Evolutionary conservation across 2,113 vertebrate species (phyloP).

Genomic region (Petroica traversi): DNA sequence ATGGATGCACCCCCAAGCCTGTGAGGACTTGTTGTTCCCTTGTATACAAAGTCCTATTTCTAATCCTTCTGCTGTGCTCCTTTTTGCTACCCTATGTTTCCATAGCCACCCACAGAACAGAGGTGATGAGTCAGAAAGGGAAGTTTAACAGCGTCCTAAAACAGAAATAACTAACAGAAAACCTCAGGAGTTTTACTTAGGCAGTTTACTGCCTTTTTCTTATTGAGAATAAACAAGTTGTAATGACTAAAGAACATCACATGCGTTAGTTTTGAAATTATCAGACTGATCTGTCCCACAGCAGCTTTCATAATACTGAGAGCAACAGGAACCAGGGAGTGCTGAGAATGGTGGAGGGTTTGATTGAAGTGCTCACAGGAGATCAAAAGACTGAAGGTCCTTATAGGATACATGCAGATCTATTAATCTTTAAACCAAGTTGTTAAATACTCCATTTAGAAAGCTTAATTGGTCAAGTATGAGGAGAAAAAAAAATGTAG

Average conservation of each 20-base stretch:
- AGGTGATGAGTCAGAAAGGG: constrained; percentile 40
- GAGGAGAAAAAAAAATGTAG: neutral
- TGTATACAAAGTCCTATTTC: neutral
- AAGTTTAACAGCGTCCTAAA: constrained; percentile 4
- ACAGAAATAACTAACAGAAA: constrained; percentile 40
- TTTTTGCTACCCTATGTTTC: neutral
- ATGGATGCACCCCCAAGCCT: neutral
- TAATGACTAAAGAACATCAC: neutral
- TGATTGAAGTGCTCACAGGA: neutral
- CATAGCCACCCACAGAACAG: neutral
- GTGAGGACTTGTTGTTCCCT: neutral
- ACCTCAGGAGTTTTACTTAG: neutral
- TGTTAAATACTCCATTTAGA: neutral
- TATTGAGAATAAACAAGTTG: neutral
- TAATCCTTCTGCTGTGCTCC: neutral
- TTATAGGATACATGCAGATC: neutral
- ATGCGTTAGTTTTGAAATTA: neutral
- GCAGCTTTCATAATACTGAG: neutral
- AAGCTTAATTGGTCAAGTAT: neutral
- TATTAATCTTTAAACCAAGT: neutral
- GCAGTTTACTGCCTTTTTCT: neutral
- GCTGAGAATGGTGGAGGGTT: neutral
- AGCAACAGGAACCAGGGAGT: neutral
- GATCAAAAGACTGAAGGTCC: neutral
- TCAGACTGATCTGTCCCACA: neutral